Percentiles rank a stretch among this genome's conserved stretches.
phyloP scores from a whole-genome alignment of 2,113 vertebrate genomes.

The Rhadina sibilatrix region DNA sequence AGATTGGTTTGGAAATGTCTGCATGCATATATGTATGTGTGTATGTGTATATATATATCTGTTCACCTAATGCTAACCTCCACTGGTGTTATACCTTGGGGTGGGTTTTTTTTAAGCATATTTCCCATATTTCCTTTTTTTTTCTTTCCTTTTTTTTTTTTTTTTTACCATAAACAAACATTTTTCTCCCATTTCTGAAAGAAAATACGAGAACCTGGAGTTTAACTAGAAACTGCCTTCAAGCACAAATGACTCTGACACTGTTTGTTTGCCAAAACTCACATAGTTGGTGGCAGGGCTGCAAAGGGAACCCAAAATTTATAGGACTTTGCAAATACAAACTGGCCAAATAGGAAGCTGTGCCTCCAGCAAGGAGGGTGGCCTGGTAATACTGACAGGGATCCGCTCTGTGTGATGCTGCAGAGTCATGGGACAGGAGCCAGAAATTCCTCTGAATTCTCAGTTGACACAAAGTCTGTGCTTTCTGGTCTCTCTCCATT shows the following conservation, averaged over 20 bases:
- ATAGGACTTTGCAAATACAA: constrained; percentile 46
- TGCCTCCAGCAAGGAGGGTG: constrained; percentile 58
- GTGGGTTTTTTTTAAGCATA: neutral
- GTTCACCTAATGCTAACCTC: neutral
- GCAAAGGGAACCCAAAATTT: constrained; percentile 49
- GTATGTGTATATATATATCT: neutral
- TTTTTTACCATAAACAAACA: neutral
- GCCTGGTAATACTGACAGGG: constrained; percentile 50
- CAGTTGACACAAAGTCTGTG: constrained; percentile 33
- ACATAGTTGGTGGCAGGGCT: constrained; percentile 30
- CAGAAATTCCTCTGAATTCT: constrained; percentile 57
- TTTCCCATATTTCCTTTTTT: neutral
- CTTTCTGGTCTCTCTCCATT: constrained; percentile 54
- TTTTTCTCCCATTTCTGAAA: constrained; percentile 34
- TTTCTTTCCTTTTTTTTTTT: neutral
- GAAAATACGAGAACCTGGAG: neutral
- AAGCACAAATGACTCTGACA: constrained; percentile 37
- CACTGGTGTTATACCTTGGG: neutral
- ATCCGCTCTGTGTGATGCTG: constrained; percentile 44
- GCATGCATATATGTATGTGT: neutral
- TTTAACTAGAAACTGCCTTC: constrained; percentile 18
- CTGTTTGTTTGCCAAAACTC: constrained; percentile 62
- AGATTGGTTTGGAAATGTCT: neutral
- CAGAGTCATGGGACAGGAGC: constrained; percentile 28
- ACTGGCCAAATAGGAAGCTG: constrained; percentile 45